Base-by-base conservation (phyloP, 1,140 invertebrate species). In the Gryon sp. region DNA sequence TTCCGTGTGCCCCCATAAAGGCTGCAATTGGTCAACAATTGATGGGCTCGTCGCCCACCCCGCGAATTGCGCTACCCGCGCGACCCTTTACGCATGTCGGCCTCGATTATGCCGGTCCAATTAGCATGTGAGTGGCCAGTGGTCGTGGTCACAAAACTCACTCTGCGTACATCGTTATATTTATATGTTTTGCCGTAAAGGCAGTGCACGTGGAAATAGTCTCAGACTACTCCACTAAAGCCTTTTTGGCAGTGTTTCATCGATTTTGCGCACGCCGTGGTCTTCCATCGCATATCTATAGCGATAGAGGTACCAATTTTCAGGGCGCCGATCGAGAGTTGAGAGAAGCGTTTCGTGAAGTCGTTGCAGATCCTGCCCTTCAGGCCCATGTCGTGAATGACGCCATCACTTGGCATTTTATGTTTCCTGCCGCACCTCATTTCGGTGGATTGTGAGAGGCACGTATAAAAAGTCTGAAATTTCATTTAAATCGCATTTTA, bases 171-270 rank as follows among this genome's bases (percentile, higher is more conserved):
- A 24, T 24, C 3, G 22, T 7, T 4, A 4, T 34, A 34, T 57
- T 57, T 14, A 20, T 57, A 1, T 60, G 41, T 15, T 16, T 45
- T 5, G 16, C 41, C 7, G 32, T 30, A 0, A 38, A 34, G 9
- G 40, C 38, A 8, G 2, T 57, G 0, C 86, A 88, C 65, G 7
- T 88, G 1, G 86, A 89, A 20, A 1, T 80, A 0, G 79, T 82
- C 0, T 40, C 59, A 5, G 75, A 75, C 14, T 63, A 86, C n/a
- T 59, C 65, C 2, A 82, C 83, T 0, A 43, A 79, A 4, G 73
- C 55, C 0, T 87, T 89, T 60, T 30, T 88, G 2, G 75, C 78
- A 4, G 76, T 83, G 1, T 74, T 87, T 9, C 34, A 72, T 4
- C 16, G 84, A 7, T 88, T 90, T 7, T 24, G 3, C 40, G 3